These are phyloP conservation scores for Polietes domitor DNA, from an alignment of 2,888 invertebrate species.

Conservation along the genomic window DNA sequence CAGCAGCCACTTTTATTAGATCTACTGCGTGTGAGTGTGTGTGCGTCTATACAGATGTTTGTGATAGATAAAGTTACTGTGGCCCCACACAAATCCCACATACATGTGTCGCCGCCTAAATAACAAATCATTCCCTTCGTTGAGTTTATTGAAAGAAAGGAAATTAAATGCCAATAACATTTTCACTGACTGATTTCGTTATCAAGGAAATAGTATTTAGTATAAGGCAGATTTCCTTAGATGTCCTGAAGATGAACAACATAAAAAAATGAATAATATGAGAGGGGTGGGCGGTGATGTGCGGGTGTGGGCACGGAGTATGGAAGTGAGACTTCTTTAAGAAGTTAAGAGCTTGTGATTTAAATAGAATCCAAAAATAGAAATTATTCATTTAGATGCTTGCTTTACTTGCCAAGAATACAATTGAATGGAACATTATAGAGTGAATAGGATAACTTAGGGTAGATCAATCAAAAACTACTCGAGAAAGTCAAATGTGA, in stretches of 20 bases:
- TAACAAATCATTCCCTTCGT: conserved; percentile 38
- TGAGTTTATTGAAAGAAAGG: conserved; percentile 37
- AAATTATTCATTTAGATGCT: too few relatives aligned
- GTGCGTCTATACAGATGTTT: neutral
- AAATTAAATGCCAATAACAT: conserved; percentile 57
- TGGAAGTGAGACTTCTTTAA: too few relatives aligned
- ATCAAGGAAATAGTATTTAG: conserved; percentile 16
- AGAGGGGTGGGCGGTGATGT: too few relatives aligned
- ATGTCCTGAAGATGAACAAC: neutral
- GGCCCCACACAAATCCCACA: neutral
- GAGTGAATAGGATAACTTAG: too few relatives aligned
- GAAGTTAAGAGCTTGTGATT: too few relatives aligned
- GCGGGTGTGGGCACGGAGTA: too few relatives aligned
- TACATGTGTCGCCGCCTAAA: conserved; percentile 40
- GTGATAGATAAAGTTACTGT: conserved; percentile 7
- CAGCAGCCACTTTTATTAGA: neutral
- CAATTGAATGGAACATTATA: too few relatives aligned
- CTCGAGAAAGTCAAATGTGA: too few relatives aligned
- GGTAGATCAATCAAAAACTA: too few relatives aligned
- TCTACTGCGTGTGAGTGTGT: neutral
- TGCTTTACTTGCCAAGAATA: too few relatives aligned
- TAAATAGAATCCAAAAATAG: too few relatives aligned
- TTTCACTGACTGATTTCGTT: conserved; percentile 41
- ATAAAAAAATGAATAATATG: neutral
- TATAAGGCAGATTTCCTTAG: neutral